A percentile compares a stretch with the other conserved stretches of the same genome.
Evolutionary conservation across 2,797 vertebrate genomes (phyloP).

Genomic region (Hippoglossus hippoglossus): DNA sequence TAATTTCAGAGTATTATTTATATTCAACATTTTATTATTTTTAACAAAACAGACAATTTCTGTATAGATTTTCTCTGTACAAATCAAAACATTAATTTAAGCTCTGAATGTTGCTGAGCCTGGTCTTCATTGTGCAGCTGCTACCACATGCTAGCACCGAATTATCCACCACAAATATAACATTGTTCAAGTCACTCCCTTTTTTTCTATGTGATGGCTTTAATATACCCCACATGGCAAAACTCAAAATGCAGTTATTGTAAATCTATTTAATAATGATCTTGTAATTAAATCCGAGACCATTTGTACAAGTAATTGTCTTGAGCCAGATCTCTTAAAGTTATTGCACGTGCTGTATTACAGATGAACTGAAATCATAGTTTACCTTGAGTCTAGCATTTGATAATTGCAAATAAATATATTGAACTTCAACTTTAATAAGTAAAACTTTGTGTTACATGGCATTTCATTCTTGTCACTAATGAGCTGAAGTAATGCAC

Average conservation of each 20-base stretch:
- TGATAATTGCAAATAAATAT: background rate
- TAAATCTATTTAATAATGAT: background rate
- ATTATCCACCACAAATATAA: background rate
- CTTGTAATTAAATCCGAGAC: background rate
- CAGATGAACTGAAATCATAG: background rate
- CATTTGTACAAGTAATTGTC: background rate
- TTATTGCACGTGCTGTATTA: background rate
- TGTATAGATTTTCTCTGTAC: slow-evolving; percentile 12
- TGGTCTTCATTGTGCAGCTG: background rate
- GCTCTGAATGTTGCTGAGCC: slow-evolving; percentile 1
- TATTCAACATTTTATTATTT: slow-evolving; percentile 6
- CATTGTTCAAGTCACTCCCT: background rate
- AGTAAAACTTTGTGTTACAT: too few species aligned
- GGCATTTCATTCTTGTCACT: background rate
- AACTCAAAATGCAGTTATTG: background rate
- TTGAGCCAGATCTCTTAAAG: background rate
- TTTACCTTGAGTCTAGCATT: slow-evolving; percentile 4
- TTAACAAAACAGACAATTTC: background rate
- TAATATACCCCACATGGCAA: background rate
- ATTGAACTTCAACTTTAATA: background rate
- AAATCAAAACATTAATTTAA: background rate
- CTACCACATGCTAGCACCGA: background rate
- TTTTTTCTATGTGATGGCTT: background rate
- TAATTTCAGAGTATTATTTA: slow-evolving; percentile 5
- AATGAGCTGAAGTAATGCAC: slow-evolving; percentile 23